A percentile compares a stretch with the other conserved stretches of the same genome.
These are phyloP conservation scores for Naja naja DNA, from an alignment of 2,113 vertebrate genomes.

Conservation along the genomic window DNA sequence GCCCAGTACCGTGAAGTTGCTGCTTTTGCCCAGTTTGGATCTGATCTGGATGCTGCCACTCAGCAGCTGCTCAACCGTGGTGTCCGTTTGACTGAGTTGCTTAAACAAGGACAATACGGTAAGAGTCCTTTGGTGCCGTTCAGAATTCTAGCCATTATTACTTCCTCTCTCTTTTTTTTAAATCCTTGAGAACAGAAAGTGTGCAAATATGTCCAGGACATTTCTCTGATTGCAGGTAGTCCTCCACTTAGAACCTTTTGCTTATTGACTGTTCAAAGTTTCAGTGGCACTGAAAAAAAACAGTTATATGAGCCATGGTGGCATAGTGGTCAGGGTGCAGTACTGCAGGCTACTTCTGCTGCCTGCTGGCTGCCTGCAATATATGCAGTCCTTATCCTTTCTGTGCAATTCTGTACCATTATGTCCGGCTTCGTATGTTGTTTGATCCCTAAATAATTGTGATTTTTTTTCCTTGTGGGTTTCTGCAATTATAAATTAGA, in stretches of 20 bases:
- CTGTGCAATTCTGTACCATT: background rate
- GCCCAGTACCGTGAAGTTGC: conserved; percentile 97
- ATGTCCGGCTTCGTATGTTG: background rate
- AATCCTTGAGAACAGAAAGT: background rate
- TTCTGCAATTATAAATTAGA: background rate
- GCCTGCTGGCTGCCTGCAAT: no score
- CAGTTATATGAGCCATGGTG: no score
- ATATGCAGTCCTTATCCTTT: background rate
- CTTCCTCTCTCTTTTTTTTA: background rate
- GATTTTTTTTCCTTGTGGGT: background rate
- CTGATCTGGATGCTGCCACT: conserved; percentile 93
- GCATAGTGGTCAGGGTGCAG: no score
- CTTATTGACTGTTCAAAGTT: background rate
- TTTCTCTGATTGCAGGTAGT: background rate
- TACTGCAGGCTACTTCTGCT: no score
- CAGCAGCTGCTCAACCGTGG: conserved; percentile 95
- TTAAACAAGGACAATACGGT: conserved; percentile 98
- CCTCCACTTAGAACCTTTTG: background rate
- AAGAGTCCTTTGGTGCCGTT: conserved; percentile 52
- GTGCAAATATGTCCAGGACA: background rate
- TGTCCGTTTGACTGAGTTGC: conserved; percentile 91
- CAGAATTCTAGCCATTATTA: background rate
- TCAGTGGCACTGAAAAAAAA: background rate
- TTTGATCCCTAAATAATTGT: background rate
- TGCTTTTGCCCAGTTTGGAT: conserved; percentile 96